Evolutionary conservation across 2,888 invertebrate species (phyloP), one percentile per base, ranked within the genome.

Genomic region (Erebia ligea): DNA sequence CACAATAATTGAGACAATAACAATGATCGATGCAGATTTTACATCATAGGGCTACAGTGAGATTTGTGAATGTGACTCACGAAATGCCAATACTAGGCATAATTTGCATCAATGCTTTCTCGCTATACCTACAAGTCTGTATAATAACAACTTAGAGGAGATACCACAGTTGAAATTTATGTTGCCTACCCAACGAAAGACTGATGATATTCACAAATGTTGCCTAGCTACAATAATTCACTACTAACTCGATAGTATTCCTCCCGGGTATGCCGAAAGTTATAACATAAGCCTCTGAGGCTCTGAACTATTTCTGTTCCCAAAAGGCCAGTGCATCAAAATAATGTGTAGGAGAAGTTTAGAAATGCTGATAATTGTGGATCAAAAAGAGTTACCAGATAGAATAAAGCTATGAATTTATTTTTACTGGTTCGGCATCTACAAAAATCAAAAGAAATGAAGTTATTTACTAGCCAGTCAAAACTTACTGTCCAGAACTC

Each of bases 231-330:
- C 50, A 52, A 64, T 52, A 64, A 52, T 21, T 64, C 63, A 64
- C 50, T 34, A 63, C 63, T 63, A 42, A 61, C 19, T 45, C 61
- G 17, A 61, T 45, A 61, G 19, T 45, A 61, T 61, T 61, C 34
- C 52, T 64, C 50, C n/a, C 5, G 34, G 50, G 50, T 15, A 61
- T 65, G 56, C 45, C 25, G 10, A 57, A 57, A 64, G 50, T 63
- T 63, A 50, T 63, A 34, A 34, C 34, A 6, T 34, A 50, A 13
- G 19, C 61, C 45, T 42, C 19, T 45, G 11, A 13, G 42, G 42
- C 59, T 5, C 21, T 45, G 21, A 45, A 61, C 61, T 61, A 45
- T 61, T 61, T 19, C 13, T 13, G 17, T 13, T 61, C 45, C 61
- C 45, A 40, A 42, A 42, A 61, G 61, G 40, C 42, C 40, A 19